These are phyloP conservation scores for Alviniconcha marisindica DNA, from an alignment of 1,140 invertebrate species.

Conservation along the genomic window DNA sequence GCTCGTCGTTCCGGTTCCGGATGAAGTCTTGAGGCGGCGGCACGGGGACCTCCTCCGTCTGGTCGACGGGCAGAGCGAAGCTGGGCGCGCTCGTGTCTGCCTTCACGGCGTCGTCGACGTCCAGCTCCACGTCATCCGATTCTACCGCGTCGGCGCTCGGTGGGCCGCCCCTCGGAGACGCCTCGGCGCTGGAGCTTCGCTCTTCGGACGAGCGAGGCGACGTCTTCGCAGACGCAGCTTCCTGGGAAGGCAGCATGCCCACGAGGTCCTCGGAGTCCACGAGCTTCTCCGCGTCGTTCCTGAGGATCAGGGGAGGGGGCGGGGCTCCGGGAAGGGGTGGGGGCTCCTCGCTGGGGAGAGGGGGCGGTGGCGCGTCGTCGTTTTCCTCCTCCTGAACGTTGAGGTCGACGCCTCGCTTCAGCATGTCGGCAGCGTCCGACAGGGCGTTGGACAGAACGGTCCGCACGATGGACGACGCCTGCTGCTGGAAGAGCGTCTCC, in stretches of 20 bases:
- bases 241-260: neutral
- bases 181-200: neutral
- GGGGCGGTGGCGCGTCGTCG: conserved; percentile 1
- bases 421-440: neutral
- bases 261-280: conserved; percentile 4
- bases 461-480: conserved; percentile 30
- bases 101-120: neutral
- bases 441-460: conserved; percentile 18
- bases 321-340: conserved; percentile 51
- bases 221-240: neutral
- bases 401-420: neutral
- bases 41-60: too few relatives aligned
- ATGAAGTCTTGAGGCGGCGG: too few relatives aligned
- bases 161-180: neutral
- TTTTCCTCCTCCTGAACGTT: neutral
- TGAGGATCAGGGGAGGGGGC: conserved; percentile 42
- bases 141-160: neutral
- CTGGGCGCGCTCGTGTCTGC: neutral
- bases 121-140: neutral
- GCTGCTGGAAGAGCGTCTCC: conserved; percentile 6
- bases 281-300: neutral
- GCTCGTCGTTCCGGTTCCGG: neutral
- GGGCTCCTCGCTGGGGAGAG: conserved; percentile 43
- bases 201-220: neutral
- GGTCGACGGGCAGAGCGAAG: neutral